These are phyloP conservation scores for Acanthopagrus latus DNA, from an alignment of 2,797 vertebrate genomes.

Conservation along the genomic window DNA sequence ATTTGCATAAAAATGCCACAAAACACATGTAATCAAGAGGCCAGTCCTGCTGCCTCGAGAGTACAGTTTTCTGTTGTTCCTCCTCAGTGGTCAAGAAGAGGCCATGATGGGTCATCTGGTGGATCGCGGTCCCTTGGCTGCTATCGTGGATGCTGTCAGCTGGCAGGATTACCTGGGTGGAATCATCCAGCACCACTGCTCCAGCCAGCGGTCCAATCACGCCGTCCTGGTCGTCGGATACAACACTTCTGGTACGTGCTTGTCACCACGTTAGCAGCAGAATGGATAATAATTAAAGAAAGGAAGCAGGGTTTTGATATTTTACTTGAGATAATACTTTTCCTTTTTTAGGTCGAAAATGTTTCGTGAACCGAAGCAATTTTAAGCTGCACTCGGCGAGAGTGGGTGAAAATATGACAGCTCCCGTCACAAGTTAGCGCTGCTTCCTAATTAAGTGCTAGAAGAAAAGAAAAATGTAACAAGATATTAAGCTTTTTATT, in stretches of 20 bases:
- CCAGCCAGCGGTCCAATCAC: slow-evolving; percentile 91
- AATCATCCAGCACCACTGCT: slow-evolving; percentile 96
- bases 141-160: slow-evolving; percentile 91
- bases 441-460: slow-evolving; percentile 17
- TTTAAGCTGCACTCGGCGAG: too few species aligned
- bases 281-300: slow-evolving; percentile 1
- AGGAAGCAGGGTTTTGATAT: slow-evolving; percentile 2
- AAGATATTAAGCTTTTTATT: slow-evolving; percentile 12
- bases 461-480: slow-evolving; percentile 10
- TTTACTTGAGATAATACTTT: neutral
- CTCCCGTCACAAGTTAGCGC: slow-evolving; percentile 17
- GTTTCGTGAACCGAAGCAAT: neutral
- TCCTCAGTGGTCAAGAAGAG: slow-evolving; percentile 86
- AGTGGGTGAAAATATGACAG: neutral
- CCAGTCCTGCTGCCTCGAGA: neutral
- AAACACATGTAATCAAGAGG: neutral
- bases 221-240: slow-evolving; percentile 93
- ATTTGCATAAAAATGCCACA: neutral
- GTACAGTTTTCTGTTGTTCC: neutral
- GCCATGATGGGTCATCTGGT: slow-evolving; percentile 89
- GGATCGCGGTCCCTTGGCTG: slow-evolving; percentile 88
- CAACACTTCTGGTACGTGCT: slow-evolving; percentile 87
- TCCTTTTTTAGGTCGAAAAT: slow-evolving; percentile 10
- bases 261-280: neutral
- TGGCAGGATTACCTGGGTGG: slow-evolving; percentile 97